Percentiles rank a stretch among this genome's conserved stretches.
phyloP scores from a whole-genome alignment of 2,888 invertebrate genomes.

The Pyrrhia umbra region DNA sequence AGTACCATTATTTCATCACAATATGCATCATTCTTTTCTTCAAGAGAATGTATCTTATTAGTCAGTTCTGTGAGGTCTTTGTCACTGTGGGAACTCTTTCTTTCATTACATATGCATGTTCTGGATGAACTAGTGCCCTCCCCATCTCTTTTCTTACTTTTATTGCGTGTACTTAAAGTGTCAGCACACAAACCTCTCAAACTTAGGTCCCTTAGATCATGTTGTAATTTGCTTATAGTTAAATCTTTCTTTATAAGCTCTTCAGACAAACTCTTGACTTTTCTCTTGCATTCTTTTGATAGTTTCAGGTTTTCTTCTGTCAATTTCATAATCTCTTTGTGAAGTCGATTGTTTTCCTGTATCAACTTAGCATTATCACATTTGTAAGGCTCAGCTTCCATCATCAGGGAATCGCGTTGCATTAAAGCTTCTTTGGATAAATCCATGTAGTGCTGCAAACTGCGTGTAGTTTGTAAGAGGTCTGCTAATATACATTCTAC shows the following conservation, averaged over 20 bases:
- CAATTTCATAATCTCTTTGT: constrained; percentile 91
- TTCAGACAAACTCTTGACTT: constrained; percentile 91
- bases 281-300: constrained; percentile 90
- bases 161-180: constrained; percentile 84
- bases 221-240: constrained; percentile 81
- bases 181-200: constrained; percentile 85
- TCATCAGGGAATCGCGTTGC: constrained; percentile 92
- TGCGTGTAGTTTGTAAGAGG: constrained; percentile 96
- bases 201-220: constrained; percentile 83
- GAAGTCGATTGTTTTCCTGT: constrained; percentile 93
- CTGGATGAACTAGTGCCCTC: constrained; percentile 66
- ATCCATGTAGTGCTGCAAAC: constrained; percentile 95
- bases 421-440: constrained; percentile 92
- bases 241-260: constrained; percentile 90
- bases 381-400: constrained; percentile 94
- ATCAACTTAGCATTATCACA: constrained; percentile 94
- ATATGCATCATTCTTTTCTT: constrained; percentile 82
- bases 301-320: constrained; percentile 92
- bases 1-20: constrained; percentile 82
- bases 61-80: constrained; percentile 84
- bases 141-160: constrained; percentile 79
- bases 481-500: constrained; percentile 95
- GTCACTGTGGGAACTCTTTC: constrained; percentile 74
- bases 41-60: constrained; percentile 81
- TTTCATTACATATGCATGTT: constrained; percentile 77